Base-by-base conservation (phyloP, 2,113 vertebrate genomes). In the Thermophis baileyi region DNA sequence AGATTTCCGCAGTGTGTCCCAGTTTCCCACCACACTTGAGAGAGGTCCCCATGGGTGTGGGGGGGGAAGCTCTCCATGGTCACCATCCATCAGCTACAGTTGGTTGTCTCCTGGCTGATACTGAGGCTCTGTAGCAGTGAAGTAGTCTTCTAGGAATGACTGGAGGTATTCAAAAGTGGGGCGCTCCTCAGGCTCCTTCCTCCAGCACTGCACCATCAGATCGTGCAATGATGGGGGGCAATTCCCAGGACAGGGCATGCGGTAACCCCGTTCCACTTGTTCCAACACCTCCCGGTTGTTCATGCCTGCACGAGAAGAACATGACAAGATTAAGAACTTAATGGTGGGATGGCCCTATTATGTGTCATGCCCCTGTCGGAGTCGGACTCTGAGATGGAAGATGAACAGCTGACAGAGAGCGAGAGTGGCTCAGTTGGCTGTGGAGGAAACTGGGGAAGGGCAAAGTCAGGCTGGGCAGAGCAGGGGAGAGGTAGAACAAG, bases 101-200 rank as follows among this genome's bases (percentile, higher is more conserved):
- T 96, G 97, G 91, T 97, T 96, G 92, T 99, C 99, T 93, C 99
- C 99, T 0, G 99, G 99, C 95, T 99, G 99, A 97, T 99, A 99
- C 97, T 99, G 99, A 93, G 99, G 99, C 96, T 99, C 99, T 0
- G 99, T 99, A 96, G 99, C 99, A 0, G 99, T 99, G 97, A 99
- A 99, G 95, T 99, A 99, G 96, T 99, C 99, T 96, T 99, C 99
- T 85, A 99, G 98, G 97, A 99, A 99, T 95, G 98, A 98, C 97
- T 99, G 99, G 96, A 99, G 98, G 97, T 99, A 99, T 96, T 99
- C 99, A 12, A 99, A 99, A 93, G 99, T 99, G 96, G 99, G 99
- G 9, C 99, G 98, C 93, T 99, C 99, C 81, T 99, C 99, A 0
- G 99, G 98, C 2, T 99, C 99, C 93, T 98, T 97, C 93, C 97